These are phyloP conservation scores for Eupeodes luniger DNA, from an alignment of 2,888 invertebrate species.

Conservation along the genomic window DNA sequence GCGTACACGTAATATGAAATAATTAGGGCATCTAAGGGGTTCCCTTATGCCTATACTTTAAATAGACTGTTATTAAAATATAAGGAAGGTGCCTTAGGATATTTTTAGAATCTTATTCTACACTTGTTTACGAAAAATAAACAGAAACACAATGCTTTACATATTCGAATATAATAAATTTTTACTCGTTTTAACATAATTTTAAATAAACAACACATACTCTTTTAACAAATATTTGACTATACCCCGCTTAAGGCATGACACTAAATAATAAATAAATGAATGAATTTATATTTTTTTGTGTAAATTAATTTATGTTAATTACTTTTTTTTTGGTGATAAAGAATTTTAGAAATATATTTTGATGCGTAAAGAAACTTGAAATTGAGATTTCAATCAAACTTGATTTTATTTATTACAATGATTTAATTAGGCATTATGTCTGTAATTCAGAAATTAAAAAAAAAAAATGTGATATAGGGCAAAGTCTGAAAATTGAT, in stretches of 20 bases:
- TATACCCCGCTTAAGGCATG: background rate
- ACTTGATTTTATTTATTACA: too few species aligned
- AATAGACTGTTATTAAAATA: background rate
- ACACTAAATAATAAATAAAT: background rate
- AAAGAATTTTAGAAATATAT: too few species aligned
- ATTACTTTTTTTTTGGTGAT: background rate
- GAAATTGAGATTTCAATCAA: too few species aligned
- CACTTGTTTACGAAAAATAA: conserved; percentile 13
- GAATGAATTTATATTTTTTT: background rate
- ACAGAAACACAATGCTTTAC: background rate
- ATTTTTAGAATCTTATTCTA: background rate
- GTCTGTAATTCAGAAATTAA: too few species aligned
- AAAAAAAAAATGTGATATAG: too few species aligned
- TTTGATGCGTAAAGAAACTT: too few species aligned
- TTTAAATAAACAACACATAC: conserved; percentile 12
- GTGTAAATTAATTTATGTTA: background rate
- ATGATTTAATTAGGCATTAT: too few species aligned
- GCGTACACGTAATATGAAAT: background rate
- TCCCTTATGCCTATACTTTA: background rate
- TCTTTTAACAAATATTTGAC: background rate
- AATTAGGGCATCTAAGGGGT: background rate
- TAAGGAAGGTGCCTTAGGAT: background rate
- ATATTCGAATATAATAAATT: background rate
- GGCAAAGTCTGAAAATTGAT: too few species aligned
- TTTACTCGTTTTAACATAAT: conserved; percentile 6